Evolutionary conservation across 2,113 vertebrate genomes (phyloP), one percentile per base, ranked within the genome.

Genomic region (Talpa occidentalis): DNA sequence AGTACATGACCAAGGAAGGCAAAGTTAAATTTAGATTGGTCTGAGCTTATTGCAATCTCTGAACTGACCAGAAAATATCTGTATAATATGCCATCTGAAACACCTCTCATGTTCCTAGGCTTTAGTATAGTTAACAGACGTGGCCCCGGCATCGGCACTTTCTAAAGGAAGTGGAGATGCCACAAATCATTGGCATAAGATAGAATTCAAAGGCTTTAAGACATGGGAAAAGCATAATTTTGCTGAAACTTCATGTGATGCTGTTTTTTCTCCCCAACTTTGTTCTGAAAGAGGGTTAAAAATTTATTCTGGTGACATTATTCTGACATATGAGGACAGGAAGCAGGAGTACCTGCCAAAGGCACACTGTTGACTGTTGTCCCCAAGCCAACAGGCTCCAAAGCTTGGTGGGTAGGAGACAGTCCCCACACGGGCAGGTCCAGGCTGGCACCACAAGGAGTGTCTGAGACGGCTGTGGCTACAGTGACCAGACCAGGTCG

Each of bases 21-120:
- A 88, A 93, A 82, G 21, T 49, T 72, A 91, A 92, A 87, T 72
- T 81, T 66, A 93, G 40, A 74, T 81, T 88, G 64, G 16, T 67
- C 44, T 37, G 30, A 90, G 89, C 66, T 54, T 79, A 24, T 83
- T 32, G 73, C 88, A 74, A 49, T 67, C 21, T 2, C 73, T 67
- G 9, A 49, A 47, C 26, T 86, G 86, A 73, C 17, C 37, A 91
- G 59, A 91, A 95, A 93, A 35, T 83, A 15, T 17, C 49, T 22
- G 69, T 85, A 16, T 3, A 73, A 78, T 5, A 1, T 70, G 12
- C 10, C 32, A 52, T 44, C 40, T 74, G 85, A 88, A 85, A 85
- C 1, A 66, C 4, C 17, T 6, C 22, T 22, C 69, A 1, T 60
- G 52, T 54, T 78, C 17, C 30, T 77, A 54, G 81, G 66, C 28